A percentile compares a stretch with the other conserved stretches of the same genome.
phyloP scores from a whole-genome alignment of 2,797 vertebrate species.

The Phoeniculus purpureus region DNA sequence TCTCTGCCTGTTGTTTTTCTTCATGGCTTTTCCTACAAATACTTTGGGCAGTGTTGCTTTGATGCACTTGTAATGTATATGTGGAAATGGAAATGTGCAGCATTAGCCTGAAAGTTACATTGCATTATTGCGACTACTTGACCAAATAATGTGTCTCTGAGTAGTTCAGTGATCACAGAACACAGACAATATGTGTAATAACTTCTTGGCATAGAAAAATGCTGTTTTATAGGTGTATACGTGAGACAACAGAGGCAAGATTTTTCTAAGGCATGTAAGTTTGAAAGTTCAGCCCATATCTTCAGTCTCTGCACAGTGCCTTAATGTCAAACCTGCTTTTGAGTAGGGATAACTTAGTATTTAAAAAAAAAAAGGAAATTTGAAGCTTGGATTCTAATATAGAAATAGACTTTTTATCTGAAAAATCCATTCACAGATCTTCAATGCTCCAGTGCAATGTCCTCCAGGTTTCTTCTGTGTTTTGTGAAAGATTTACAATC shows the following conservation, averaged over 20 bases:
- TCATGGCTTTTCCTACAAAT: not conserved
- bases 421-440: not conserved
- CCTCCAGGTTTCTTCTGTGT: not conserved
- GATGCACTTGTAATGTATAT: not conserved
- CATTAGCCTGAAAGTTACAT: not conserved
- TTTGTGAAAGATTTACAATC: not conserved
- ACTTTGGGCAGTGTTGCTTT: not conserved
- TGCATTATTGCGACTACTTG: not conserved
- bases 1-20: constrained; percentile 9
- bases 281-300: not conserved
- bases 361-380: not conserved
- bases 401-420: not conserved
- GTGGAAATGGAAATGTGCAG: not conserved
- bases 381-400: not conserved
- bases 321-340: not conserved
- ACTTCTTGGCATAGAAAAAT: not conserved
- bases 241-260: not conserved
- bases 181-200: not conserved
- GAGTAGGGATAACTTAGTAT: not conserved
- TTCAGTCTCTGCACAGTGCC: not conserved
- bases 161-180: not conserved
- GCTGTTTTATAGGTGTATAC: not conserved
- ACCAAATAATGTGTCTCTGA: not conserved
- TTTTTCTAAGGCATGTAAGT: not conserved
- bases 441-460: not conserved